Evolutionary conservation across 2,888 invertebrate species (phyloP).

Genomic region (Drosophila acutilabella): DNA sequence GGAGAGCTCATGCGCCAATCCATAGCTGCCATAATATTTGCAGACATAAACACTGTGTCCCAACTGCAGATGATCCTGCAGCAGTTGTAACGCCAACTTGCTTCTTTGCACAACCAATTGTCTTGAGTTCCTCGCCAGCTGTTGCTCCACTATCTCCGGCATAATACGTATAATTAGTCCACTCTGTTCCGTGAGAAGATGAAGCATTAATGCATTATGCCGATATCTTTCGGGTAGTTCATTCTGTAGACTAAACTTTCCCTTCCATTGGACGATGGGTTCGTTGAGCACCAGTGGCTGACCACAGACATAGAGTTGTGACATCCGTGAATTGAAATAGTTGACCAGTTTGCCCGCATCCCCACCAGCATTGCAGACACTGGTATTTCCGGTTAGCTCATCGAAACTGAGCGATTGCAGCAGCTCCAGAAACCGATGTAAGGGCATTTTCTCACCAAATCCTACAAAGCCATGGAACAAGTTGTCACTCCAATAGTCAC

Average conservation of each 20-base stretch:
- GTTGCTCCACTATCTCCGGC: slow-evolving; percentile 52
- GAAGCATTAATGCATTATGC: slow-evolving; percentile 59
- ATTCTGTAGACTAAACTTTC: slow-evolving; percentile 49
- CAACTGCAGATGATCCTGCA: slow-evolving; percentile 47
- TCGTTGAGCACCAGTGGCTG: slow-evolving; percentile 72
- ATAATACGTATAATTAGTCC: slow-evolving; percentile 61
- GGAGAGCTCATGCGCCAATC: slow-evolving; percentile 61
- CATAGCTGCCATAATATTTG: slow-evolving; percentile 75
- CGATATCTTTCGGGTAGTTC: slow-evolving; percentile 63
- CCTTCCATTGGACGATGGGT: slow-evolving; percentile 68
- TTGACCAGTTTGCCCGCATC: slow-evolving; percentile 44
- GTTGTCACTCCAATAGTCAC: slow-evolving; percentile 64
- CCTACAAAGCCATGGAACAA: slow-evolving; percentile 59
- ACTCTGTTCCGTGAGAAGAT: slow-evolving; percentile 65
- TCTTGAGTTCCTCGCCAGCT: slow-evolving; percentile 57
- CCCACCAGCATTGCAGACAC: slow-evolving; percentile 5
- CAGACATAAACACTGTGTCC: slow-evolving; percentile 70
- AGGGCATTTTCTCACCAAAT: slow-evolving; percentile 56
- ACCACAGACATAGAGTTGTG: slow-evolving; percentile 59
- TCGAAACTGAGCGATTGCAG: slow-evolving; percentile 61
- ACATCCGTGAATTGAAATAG: slow-evolving; percentile 68
- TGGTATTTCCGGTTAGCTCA: slow-evolving; percentile 14
- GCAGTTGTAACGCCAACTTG: slow-evolving; percentile 49
- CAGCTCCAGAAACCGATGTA: slow-evolving; percentile 56
- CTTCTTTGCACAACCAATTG: slow-evolving; percentile 60